These are phyloP conservation scores for Ptilorrhoa leucosticta DNA, from an alignment of 2,113 vertebrate species.

Conservation along the genomic window DNA sequence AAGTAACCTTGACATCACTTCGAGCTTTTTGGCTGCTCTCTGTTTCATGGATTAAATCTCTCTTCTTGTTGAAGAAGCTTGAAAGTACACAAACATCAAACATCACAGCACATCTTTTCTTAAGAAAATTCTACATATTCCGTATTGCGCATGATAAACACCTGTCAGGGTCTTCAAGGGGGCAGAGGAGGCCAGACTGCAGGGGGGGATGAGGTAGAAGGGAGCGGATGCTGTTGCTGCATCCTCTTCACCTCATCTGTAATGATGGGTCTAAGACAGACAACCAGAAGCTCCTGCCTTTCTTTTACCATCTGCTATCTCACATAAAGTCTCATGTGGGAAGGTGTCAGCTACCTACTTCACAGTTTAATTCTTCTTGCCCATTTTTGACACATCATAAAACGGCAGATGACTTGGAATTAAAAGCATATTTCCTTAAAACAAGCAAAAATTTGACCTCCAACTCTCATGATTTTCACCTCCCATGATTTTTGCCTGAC, in stretches of 20 bases:
- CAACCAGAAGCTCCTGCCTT: neutral
- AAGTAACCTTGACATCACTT: neutral
- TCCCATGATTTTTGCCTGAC: neutral
- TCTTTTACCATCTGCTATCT: neutral
- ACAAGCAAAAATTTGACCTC: neutral
- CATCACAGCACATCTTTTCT: neutral
- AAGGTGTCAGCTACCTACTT: neutral
- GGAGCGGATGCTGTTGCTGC: neutral
- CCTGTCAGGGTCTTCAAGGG: neutral
- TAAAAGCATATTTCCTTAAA: neutral
- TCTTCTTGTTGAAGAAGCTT: neutral
- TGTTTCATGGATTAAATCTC: neutral
- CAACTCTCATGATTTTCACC: neutral
- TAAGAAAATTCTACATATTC: neutral
- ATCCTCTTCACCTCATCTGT: neutral
- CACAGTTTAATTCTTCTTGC: neutral
- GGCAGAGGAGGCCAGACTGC: neutral
- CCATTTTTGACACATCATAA: neutral
- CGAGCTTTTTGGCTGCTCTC: neutral
- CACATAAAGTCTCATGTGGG: neutral
- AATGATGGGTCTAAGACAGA: neutral
- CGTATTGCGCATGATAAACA: fast-evolving
- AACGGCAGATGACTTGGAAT: neutral
- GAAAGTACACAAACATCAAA: neutral
- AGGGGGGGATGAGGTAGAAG: neutral